phyloP scores from a whole-genome alignment of 2,113 vertebrate genomes.

The Psammodynastes pulverulentus region DNA sequence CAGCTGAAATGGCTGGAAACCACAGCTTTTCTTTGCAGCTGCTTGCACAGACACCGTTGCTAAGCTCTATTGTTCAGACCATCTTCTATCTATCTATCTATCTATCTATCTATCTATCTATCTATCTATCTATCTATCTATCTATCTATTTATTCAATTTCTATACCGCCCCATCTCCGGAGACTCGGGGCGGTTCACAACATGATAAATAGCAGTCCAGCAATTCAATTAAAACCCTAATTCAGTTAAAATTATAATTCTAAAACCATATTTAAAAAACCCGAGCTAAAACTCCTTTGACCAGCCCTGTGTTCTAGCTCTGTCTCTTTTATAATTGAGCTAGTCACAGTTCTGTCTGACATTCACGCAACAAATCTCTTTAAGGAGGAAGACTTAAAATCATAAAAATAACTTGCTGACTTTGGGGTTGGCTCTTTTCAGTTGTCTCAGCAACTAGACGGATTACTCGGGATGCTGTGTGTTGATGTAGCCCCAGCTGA shows the following conservation, averaged over 20 bases:
- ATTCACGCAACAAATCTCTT: not conserved
- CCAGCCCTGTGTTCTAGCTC: not conserved
- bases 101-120: too few relatives aligned
- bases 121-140: too few relatives aligned
- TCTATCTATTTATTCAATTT: too few relatives aligned
- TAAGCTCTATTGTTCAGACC: not conserved
- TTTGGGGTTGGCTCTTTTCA: constrained; percentile 66
- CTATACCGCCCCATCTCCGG: too few relatives aligned
- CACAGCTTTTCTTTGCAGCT: not conserved
- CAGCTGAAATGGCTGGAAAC: not conserved
- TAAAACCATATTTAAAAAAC: too few relatives aligned
- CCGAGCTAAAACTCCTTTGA: too few relatives aligned
- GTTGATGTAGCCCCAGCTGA: constrained; percentile 95
- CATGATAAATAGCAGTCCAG: too few relatives aligned
- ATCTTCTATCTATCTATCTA: too few relatives aligned
- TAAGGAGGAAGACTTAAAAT: not conserved
- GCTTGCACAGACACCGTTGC: not conserved
- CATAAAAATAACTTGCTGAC: constrained; percentile 25
- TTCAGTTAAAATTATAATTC: too few relatives aligned
- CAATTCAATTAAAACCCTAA: too few relatives aligned
- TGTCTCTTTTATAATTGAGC: not conserved
- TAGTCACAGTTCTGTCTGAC: not conserved
- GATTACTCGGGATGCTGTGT: constrained; percentile 96
- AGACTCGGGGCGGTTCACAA: too few relatives aligned
- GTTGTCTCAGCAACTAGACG: constrained; percentile 96